Evolutionary conservation across 2,888 invertebrate genomes (phyloP), one percentile per base, ranked within the genome.

Genomic region (Barypeithes pellucidus): DNA sequence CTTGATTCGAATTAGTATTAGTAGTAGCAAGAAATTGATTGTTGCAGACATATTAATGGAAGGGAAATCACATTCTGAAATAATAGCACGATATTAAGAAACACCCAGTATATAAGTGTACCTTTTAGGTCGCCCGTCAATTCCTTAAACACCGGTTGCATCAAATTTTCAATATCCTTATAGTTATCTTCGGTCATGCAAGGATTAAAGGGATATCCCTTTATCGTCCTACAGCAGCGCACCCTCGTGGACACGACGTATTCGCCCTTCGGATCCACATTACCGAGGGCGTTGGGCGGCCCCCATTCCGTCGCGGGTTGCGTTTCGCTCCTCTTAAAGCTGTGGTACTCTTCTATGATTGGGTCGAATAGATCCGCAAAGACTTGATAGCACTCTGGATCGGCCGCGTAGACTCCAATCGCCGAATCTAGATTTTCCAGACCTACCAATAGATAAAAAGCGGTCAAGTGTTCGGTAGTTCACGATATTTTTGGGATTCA

Each of bases 71-170:
- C n/a, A n/a, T n/a, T n/a, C n/a, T n/a, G n/a, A n/a, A n/a, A n/a
- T n/a, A n/a, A n/a, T n/a, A n/a, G n/a, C n/a, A n/a, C n/a, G n/a
- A n/a, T n/a, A n/a, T n/a, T n/a, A n/a, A n/a, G n/a, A n/a, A n/a
- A n/a, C n/a, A n/a, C n/a, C n/a, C n/a, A n/a, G n/a, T n/a, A n/a
- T n/a, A n/a, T n/a, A n/a, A n/a, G n/a, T n/a, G n/a, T 16, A 16
- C 97, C 97, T 89, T 95, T 93, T 70, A 96, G 91, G 84, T 97
- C 97, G 47, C 94, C 82, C 12, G 77, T 75, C 9, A 86, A 65
- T 5, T 73, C 75, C 7, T 71, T 80, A 63, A 89, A 81, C 39
- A 84, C 84, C 4, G 75, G 75, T 7, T 81, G 81, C 68, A 87
- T 82, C 83, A 89, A 89, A 52, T 86, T 85, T 81, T 92, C 90